Evolutionary conservation across 2,113 vertebrate species (phyloP).

Genomic region (Arizona elegans): DNA sequence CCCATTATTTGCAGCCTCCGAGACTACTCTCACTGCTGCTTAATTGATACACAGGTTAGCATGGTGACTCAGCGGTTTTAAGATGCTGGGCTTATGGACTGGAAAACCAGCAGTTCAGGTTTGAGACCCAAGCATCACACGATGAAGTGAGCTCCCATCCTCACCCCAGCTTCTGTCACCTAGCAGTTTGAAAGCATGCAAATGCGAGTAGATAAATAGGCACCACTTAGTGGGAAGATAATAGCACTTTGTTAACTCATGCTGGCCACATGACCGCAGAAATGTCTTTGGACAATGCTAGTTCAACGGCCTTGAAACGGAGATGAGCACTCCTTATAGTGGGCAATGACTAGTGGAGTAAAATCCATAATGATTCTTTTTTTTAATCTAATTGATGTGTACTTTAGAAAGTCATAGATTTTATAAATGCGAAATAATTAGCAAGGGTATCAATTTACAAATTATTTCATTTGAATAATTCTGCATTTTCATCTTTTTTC

Average conservation of each 20-base stretch:
- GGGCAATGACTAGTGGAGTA: not conserved
- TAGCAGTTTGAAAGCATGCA: not conserved
- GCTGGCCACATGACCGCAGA: not conserved
- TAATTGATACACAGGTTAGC: not conserved
- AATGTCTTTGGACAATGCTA: not conserved
- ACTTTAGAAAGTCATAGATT: not conserved
- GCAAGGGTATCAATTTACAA: not conserved
- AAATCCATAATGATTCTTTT: not conserved
- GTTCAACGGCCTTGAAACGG: not conserved
- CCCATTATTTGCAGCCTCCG: not conserved
- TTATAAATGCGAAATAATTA: not conserved
- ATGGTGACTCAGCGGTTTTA: no score
- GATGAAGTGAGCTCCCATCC: not conserved
- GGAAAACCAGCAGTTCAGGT: no score
- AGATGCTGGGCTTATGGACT: no score
- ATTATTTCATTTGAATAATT: not conserved
- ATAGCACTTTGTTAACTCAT: not conserved
- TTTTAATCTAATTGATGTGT: not conserved
- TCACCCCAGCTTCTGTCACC: not conserved
- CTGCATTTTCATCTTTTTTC: not conserved
- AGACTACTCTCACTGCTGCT: not conserved
- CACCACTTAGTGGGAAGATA: not conserved
- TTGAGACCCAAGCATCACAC: no score
- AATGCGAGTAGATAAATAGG: not conserved
- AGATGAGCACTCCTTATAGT: not conserved